Percentiles rank a stretch among this genome's conserved stretches.
Evolutionary conservation across 2,888 invertebrate species (phyloP).

Genomic region (Cryptosula pallasiana): DNA sequence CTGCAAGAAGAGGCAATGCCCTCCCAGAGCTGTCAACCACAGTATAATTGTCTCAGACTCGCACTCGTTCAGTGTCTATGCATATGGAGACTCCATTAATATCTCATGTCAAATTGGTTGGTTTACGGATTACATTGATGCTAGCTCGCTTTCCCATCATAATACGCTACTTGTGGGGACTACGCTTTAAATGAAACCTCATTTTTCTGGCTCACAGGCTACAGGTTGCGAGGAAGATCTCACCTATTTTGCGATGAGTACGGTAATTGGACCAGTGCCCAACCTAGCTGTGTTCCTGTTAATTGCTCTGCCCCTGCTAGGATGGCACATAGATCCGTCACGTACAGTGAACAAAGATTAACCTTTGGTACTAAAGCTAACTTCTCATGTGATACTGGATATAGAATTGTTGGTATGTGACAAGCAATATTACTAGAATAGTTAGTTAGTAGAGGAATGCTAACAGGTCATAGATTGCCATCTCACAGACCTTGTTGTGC

Average conservation of each 20-base stretch:
- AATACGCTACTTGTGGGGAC: too few species aligned
- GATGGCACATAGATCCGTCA: not conserved
- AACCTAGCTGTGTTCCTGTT: not conserved
- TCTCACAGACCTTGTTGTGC: too few species aligned
- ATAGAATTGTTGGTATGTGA: not conserved
- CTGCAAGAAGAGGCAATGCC: not conserved
- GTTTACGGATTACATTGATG: too few species aligned
- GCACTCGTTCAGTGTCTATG: not conserved
- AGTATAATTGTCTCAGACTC: constrained; percentile 15
- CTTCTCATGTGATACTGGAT: not conserved
- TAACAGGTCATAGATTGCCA: too few species aligned
- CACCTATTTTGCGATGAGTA: not conserved
- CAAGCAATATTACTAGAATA: too few species aligned
- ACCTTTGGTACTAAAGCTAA: not conserved
- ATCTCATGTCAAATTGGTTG: constrained; percentile 2
- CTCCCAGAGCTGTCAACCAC: not conserved
- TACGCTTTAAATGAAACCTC: too few species aligned
- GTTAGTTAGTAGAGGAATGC: too few species aligned
- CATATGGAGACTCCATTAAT: not conserved
- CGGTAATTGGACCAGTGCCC: not conserved
- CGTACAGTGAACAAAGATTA: not conserved
- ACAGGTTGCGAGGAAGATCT: not conserved
- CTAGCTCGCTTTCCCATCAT: too few species aligned
- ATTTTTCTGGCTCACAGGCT: too few species aligned
- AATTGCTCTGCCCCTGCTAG: not conserved